Percentiles rank a stretch among this genome's conserved stretches.
These are phyloP conservation scores for Girardinus metallicus DNA, from an alignment of 2,797 vertebrate species.

Conservation along the genomic window DNA sequence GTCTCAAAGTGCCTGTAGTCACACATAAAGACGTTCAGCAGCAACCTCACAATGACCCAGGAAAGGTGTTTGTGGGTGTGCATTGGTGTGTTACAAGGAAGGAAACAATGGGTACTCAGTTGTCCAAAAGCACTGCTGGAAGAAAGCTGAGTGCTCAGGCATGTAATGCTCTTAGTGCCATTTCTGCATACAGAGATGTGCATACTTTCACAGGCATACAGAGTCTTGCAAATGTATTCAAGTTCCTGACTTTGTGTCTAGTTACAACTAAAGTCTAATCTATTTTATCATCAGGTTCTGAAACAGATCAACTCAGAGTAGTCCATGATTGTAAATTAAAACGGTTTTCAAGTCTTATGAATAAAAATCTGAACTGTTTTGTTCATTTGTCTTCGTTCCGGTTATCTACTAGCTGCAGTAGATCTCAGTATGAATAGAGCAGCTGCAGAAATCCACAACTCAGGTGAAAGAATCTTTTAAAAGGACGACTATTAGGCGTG, in stretches of 20 bases:
- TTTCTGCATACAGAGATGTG: conserved; percentile 19
- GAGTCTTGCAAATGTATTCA: neutral
- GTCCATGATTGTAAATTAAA: neutral
- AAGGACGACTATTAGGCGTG: neutral
- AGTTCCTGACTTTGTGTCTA: no score
- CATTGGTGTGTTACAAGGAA: conserved; percentile 45
- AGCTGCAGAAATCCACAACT: neutral
- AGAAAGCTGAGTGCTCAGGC: conserved; percentile 57
- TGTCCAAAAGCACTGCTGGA: conserved; percentile 70
- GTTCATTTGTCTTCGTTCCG: neutral
- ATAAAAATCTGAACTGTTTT: neutral
- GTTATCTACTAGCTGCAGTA: neutral
- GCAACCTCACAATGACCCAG: conserved; percentile 50
- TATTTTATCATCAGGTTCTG: neutral
- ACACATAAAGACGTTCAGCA: neutral
- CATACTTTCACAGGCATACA: conserved; percentile 1
- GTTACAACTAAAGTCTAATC: neutral
- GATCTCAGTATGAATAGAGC: neutral
- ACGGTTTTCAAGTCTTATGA: neutral
- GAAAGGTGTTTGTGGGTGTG: conserved; percentile 27
- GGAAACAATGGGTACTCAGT: conserved; percentile 54
- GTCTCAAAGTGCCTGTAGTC: neutral
- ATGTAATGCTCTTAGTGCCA: conserved; percentile 60
- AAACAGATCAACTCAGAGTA: neutral
- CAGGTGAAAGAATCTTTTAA: neutral